phyloP scores from a whole-genome alignment of 1,140 invertebrate species.

The Nilaparvata lugens region DNA sequence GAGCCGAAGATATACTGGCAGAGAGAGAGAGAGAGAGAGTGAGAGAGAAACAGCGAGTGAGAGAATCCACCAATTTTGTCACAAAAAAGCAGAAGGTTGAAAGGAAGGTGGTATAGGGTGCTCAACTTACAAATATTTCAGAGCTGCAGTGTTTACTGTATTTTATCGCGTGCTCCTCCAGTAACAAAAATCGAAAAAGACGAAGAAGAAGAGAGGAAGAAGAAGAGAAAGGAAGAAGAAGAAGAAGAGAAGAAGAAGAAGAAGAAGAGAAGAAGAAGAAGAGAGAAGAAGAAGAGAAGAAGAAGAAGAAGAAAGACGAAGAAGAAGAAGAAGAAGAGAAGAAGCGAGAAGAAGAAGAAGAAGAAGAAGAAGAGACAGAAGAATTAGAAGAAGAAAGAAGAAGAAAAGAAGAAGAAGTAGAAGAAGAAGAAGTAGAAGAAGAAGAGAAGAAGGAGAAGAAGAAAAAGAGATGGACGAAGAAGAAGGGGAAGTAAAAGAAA shows the following conservation, averaged over 20 bases:
- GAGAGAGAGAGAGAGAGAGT: no score
- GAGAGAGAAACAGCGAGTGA: no score
- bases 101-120: no score
- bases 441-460: slow-evolving; percentile 20
- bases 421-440: slow-evolving; percentile 8
- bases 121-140: no score
- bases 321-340: neutral
- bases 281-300: neutral
- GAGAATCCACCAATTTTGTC: no score
- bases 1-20: no score
- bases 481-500: no score
- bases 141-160: no score
- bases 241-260: neutral
- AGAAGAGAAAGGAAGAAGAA: no score
- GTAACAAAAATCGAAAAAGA: neutral
- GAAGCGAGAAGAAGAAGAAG: slow-evolving; percentile 10
- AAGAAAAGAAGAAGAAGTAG: slow-evolving; percentile 4
- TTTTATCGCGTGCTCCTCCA: no score
- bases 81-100: no score
- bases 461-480: neutral
- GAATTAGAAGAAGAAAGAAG: neutral
- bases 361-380: neutral
- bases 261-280: neutral
- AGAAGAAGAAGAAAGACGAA: slow-evolving; percentile 8
- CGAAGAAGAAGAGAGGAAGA: no score